Percentiles rank a stretch among this genome's conserved stretches.
phyloP scores from a whole-genome alignment of 2,888 invertebrate genomes.

The Tachina lurida region DNA sequence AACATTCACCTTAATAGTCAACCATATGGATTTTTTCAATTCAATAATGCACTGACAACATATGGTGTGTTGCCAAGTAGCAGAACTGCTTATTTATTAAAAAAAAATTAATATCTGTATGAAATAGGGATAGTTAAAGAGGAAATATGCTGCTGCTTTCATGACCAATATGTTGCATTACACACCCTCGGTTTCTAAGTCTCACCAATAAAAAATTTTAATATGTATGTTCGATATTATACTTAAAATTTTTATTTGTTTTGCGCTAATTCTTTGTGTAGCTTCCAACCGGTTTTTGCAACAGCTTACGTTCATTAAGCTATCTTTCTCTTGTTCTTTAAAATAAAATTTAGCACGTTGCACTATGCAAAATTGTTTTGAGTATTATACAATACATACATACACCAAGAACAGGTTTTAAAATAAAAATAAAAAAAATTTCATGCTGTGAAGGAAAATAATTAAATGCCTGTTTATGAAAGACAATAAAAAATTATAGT shows the following conservation, averaged over 20 bases:
- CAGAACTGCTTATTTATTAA: conserved; percentile 9
- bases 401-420: too few relatives aligned
- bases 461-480: too few relatives aligned
- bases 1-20: conserved; percentile 51
- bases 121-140: background rate
- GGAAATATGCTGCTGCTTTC: background rate
- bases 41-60: conserved; percentile 47
- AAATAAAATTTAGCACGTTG: background rate
- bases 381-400: too few relatives aligned
- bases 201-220: background rate
- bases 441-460: too few relatives aligned
- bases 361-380: too few relatives aligned
- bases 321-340: conserved; percentile 8
- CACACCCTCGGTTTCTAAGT: conserved; percentile 12
- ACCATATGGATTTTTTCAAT: conserved; percentile 54
- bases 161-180: conserved; percentile 43
- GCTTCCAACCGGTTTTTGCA: conserved; percentile 3
- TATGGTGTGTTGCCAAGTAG: conserved; percentile 53
- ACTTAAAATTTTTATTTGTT: background rate
- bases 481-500: too few relatives aligned
- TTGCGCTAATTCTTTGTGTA: background rate
- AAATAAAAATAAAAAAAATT: too few relatives aligned
- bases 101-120: background rate
- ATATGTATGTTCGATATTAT: background rate
- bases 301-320: background rate